These are phyloP conservation scores for Hyposmocoma kahamanoa DNA, from an alignment of 1,140 invertebrate species.

Conservation along the genomic window DNA sequence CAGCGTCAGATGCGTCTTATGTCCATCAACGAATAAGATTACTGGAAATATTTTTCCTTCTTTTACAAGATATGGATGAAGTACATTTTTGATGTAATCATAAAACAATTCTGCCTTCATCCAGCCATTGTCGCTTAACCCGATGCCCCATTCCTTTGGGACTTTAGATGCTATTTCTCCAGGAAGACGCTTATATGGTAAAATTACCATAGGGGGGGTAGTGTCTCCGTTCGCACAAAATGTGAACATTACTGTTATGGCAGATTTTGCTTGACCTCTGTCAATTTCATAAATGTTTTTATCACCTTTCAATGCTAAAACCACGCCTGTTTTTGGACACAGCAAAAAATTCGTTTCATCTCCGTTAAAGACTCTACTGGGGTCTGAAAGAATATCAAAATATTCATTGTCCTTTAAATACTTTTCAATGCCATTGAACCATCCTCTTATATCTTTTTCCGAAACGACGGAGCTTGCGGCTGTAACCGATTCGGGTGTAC, in stretches of 20 bases:
- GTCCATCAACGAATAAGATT: slow-evolving; percentile 52
- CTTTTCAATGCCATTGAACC: slow-evolving; percentile 30
- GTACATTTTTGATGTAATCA: slow-evolving; percentile 40
- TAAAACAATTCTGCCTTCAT: slow-evolving; percentile 46
- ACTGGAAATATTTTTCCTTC: slow-evolving; percentile 32
- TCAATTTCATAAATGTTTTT: slow-evolving; percentile 36
- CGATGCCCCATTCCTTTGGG: slow-evolving; percentile 38
- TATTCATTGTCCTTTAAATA: slow-evolving; percentile 25
- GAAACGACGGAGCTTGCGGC: slow-evolving; percentile 22
- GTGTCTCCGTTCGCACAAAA: slow-evolving; percentile 24
- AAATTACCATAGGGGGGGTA: slow-evolving; percentile 24
- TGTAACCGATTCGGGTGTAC: slow-evolving; percentile 31
- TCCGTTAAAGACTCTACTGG: slow-evolving; percentile 28
- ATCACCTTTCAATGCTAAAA: slow-evolving; percentile 29
- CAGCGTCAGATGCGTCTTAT: slow-evolving; percentile 41
- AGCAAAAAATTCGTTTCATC: slow-evolving; percentile 41
- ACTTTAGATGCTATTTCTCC: slow-evolving; percentile 19
- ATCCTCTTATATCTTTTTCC: slow-evolving; percentile 30
- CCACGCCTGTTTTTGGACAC: slow-evolving; percentile 28
- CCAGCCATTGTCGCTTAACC: slow-evolving; percentile 41
- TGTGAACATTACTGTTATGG: slow-evolving; percentile 31
- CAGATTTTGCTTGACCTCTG: slow-evolving; percentile 23
- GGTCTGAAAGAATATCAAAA: slow-evolving; percentile 10
- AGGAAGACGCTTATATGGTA: slow-evolving; percentile 18
- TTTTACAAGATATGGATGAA: slow-evolving; percentile 28